Percentiles rank a stretch among this genome's conserved stretches.
phyloP scores from a whole-genome alignment of 2,113 vertebrate genomes.

The Sebastes fasciatus region DNA sequence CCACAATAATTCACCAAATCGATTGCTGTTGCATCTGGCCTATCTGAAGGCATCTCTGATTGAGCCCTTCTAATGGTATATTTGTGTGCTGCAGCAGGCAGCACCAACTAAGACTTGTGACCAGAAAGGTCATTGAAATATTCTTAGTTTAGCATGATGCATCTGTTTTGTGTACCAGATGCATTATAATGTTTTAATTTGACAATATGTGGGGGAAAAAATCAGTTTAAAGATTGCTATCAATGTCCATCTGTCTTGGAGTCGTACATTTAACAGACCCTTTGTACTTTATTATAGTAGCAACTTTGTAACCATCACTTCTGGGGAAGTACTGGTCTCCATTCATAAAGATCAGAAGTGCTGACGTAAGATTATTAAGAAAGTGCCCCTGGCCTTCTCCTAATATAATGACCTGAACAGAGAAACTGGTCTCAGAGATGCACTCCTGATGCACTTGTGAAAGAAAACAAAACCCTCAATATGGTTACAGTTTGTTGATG shows the following conservation, averaged over 20 bases:
- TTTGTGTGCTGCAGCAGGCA: too few species aligned
- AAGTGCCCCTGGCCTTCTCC: too few species aligned
- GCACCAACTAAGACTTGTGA: too few species aligned
- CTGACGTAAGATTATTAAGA: constrained; percentile 35
- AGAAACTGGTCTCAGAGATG: constrained; percentile 23
- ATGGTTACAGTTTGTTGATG: not conserved
- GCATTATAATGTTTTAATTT: too few species aligned
- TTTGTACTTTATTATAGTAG: too few species aligned
- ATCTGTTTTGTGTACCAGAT: too few species aligned
- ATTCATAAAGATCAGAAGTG: constrained; percentile 40
- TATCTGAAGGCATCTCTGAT: too few species aligned
- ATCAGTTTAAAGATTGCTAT: not conserved
- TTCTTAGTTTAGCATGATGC: too few species aligned
- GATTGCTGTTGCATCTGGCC: not conserved
- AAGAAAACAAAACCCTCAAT: not conserved
- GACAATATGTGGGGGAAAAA: not conserved
- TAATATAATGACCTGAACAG: not conserved
- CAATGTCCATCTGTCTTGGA: not conserved
- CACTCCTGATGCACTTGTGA: not conserved
- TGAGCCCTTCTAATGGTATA: too few species aligned
- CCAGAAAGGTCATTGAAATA: too few species aligned
- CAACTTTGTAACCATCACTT: not conserved
- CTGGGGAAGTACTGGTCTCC: not conserved
- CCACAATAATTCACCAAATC: too few species aligned
- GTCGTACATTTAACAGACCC: too few species aligned